Evolutionary conservation across 2,888 invertebrate genomes (phyloP), one percentile per base, ranked within the genome.

Genomic region (Cyaniris semiargus): DNA sequence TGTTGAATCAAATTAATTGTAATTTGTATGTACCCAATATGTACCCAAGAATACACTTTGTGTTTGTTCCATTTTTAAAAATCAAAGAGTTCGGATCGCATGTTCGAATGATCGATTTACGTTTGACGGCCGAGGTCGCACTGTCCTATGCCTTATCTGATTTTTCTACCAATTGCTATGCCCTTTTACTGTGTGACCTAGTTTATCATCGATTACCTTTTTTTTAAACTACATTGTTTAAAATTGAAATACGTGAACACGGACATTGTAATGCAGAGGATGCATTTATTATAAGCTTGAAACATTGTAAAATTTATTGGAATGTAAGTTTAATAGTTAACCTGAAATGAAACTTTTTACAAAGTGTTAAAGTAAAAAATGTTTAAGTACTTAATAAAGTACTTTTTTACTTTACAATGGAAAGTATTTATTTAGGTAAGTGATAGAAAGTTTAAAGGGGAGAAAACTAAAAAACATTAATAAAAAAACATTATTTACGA

Each of bases 61-160:
- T 23, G 13, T 66, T 66, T 66, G 66, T 66, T 66, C 66, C 27
- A 66, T 66, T 66, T 66, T 66, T 31, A 27, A 91, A 93, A 93
- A 93, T 93, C 90, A 82, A 83, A 82, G 82, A 83, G 83, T 84
- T 84, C 83, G 72, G 72, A 83, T 88, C 83, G 89, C 90, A 88
- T 89, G 89, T 82, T 80, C 79, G 80, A 86, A 83, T 91, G 90
- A 93, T 93, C 93, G 93, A 92, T 92, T 85, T 86, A 85, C 85
- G 87, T 92, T 93, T 93, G 93, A 91, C 88, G 93, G 93, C 93
- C 92, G 93, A 93, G 93, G 93, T 92, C 92, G 93, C 83, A 86
- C 87, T 91, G 91, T 91, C 92, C 93, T 86, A 90, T 84, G 85
- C 84, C 91, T 93, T 93, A 94, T 93, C 93, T 89, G 93, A 93